Conservation (phyloP, 2,888 invertebrate species). For the Strigamia crassipes region DNA sequence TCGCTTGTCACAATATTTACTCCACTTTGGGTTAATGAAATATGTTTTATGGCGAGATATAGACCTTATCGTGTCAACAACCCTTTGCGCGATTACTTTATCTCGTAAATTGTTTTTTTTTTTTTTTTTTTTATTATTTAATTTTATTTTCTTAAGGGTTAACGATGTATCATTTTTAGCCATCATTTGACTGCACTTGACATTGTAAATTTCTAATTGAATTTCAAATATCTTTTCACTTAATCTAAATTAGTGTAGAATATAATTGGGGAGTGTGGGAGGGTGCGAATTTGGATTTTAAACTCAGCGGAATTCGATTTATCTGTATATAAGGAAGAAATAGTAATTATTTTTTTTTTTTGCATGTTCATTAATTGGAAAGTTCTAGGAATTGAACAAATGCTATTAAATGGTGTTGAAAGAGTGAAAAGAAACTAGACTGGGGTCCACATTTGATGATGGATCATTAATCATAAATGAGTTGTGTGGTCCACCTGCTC, state of each 20-base stretch:
- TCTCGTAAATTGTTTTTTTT: not conserved
- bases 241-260: not conserved
- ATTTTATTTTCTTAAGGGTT: not conserved
- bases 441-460: not conserved
- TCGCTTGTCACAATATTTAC: not conserved
- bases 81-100: constrained; percentile 22
- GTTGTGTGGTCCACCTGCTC: constrained; percentile 30
- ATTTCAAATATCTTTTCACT: not conserved
- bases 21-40: not conserved
- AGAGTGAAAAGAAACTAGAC: not conserved
- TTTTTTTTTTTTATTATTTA: not conserved
- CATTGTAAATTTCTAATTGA: not conserved
- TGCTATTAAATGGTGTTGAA: not conserved
- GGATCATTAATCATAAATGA: constrained; percentile 38
- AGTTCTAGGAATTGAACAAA: not conserved
- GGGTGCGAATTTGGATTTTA: not conserved
- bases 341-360: not conserved
- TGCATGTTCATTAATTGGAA: not conserved
- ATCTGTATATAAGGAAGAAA: not conserved
- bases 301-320: not conserved
- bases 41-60: not conserved
- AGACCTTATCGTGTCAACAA: constrained; percentile 1
- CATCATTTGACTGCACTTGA: constrained; percentile 10
- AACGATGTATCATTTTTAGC: constrained; percentile 5
- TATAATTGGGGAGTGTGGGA: not conserved